These are phyloP conservation scores for Ecliptopera silaceata DNA, from an alignment of 2,888 invertebrate genomes.

Conservation along the genomic window DNA sequence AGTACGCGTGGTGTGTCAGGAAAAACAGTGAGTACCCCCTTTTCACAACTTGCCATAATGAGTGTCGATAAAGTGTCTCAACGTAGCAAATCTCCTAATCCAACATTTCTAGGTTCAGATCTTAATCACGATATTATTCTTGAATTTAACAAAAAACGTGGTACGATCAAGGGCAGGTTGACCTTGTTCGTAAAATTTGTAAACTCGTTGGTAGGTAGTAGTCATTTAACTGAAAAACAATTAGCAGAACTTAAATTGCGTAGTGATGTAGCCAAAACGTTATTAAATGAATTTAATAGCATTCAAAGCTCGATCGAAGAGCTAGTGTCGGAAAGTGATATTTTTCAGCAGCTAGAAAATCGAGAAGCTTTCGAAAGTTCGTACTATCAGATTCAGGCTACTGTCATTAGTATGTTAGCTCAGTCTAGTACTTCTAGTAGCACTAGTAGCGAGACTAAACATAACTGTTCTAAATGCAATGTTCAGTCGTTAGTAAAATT, in stretches of 20 bases:
- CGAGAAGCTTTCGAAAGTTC: neutral
- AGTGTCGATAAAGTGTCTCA: neutral
- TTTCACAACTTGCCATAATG: neutral
- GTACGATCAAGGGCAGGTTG: neutral
- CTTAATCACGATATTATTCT: neutral
- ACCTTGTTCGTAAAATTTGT: neutral
- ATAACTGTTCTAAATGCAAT: neutral
- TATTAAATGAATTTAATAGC: neutral
- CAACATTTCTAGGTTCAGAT: neutral
- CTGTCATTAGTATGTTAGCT: neutral
- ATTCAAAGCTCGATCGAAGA: constrained; percentile 7
- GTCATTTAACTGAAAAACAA: neutral
- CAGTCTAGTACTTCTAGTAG: neutral
- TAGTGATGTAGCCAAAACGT: neutral
- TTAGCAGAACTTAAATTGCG: neutral
- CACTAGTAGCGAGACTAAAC: neutral
- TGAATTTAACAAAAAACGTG: neutral
- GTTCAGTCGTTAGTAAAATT: neutral
- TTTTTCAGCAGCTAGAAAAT: constrained; percentile 1
- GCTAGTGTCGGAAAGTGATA: neutral
- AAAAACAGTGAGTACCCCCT: neutral
- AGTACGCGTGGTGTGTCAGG: neutral
- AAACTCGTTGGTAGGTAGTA: neutral
- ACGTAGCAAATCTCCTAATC: neutral
- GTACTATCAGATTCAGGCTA: neutral